Evolutionary conservation across 2,888 invertebrate genomes (phyloP).

Genomic region (Agrilus mali): DNA sequence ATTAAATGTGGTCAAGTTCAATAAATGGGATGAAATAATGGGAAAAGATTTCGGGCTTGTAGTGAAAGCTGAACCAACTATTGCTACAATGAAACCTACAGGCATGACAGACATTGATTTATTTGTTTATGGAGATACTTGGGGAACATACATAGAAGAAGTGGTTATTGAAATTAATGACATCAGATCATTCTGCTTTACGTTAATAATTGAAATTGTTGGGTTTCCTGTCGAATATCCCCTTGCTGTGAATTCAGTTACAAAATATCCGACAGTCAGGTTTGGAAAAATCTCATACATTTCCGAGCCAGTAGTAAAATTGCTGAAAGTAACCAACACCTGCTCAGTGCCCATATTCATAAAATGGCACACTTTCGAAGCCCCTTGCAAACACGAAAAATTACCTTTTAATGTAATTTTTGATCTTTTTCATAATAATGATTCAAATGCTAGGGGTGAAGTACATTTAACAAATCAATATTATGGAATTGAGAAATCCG

Average conservation of each 20-base stretch:
- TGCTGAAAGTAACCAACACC: slow-evolving; percentile 22
- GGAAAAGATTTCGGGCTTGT: slow-evolving; percentile 24
- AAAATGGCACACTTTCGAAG: slow-evolving; percentile 24
- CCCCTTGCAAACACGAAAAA: slow-evolving; percentile 3
- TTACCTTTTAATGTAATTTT: slow-evolving; percentile 20
- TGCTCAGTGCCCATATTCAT: slow-evolving; percentile 21
- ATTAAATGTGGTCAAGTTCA: slow-evolving; percentile 11
- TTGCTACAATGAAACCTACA: slow-evolving; percentile 18
- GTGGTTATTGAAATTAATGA: slow-evolving; percentile 29
- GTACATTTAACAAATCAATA: slow-evolving; percentile 18
- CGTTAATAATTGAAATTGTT: slow-evolving; percentile 27
- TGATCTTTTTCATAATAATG: slow-evolving; percentile 12
- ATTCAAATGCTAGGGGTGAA: slow-evolving; percentile 12
- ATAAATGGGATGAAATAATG: slow-evolving; percentile 23
- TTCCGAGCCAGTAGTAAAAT: slow-evolving; percentile 13
- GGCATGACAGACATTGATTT: slow-evolving; percentile 24
- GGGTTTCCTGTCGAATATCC: slow-evolving; percentile 31
- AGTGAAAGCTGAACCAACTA: slow-evolving; percentile 21
- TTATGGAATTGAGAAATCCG: slow-evolving; percentile 15
- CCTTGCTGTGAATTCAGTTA: slow-evolving; percentile 22
- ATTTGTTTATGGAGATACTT: slow-evolving; percentile 34
- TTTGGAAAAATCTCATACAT: slow-evolving; percentile 18
- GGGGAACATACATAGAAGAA: slow-evolving; percentile 35
- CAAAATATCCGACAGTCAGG: slow-evolving; percentile 21
- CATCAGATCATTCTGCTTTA: slow-evolving; percentile 27